Percentiles rank a stretch among this genome's conserved stretches.
phyloP scores from a whole-genome alignment of 2,888 invertebrate species.

The Eilema depressum region DNA sequence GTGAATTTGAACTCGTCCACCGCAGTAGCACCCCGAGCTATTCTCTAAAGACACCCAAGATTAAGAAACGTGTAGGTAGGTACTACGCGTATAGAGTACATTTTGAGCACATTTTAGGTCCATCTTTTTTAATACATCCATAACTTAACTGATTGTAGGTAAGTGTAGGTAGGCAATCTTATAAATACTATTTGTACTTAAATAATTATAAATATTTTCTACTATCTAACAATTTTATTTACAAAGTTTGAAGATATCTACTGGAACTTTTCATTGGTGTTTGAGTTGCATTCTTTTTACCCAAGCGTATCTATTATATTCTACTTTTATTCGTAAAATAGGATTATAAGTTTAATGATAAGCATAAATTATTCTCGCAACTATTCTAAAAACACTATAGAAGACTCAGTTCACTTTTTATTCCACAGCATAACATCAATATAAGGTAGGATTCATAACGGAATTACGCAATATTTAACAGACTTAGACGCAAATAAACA shows the following conservation, averaged over 20 bases:
- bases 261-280: slow-evolving; percentile 22
- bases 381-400: neutral
- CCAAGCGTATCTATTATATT: neutral
- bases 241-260: slow-evolving; percentile 24
- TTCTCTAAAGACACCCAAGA: too few relatives aligned
- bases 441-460: neutral
- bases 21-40: too few relatives aligned
- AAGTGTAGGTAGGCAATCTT: slow-evolving; percentile 4
- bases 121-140: neutral
- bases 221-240: slow-evolving; percentile 31
- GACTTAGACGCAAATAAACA: neutral
- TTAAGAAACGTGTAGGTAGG: too few relatives aligned
- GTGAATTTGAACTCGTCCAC: too few relatives aligned
- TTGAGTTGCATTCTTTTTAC: slow-evolving; percentile 9
- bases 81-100: too few relatives aligned
- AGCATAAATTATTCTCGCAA: neutral
- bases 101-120: too few relatives aligned
- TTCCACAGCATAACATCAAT: neutral
- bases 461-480: neutral
- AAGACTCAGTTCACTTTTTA: neutral
- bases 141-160: slow-evolving; percentile 23
- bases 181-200: slow-evolving; percentile 41
- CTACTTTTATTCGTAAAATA: neutral
- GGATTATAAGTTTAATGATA: neutral
- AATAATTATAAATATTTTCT: slow-evolving; percentile 25